Conservation (phyloP, 2,113 vertebrate species). For the Ceratotherium simum region DNA sequence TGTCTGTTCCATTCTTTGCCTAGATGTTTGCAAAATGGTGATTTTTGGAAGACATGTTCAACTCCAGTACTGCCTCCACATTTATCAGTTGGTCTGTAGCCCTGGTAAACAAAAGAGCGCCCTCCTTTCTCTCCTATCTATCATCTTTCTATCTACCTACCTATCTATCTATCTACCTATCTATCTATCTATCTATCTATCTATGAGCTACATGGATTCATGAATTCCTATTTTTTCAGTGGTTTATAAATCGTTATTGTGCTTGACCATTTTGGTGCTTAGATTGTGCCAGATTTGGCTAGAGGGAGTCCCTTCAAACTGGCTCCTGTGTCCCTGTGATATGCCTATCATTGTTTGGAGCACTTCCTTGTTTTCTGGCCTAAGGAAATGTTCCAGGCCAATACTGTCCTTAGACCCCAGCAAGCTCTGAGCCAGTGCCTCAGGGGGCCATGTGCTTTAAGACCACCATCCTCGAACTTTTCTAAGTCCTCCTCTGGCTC, state of each 20-base stretch:
- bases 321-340: neutral
- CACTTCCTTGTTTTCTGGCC: neutral
- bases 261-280: neutral
- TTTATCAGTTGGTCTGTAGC: neutral
- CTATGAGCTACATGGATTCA: neutral
- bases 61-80: neutral
- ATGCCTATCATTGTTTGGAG: neutral
- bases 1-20: neutral
- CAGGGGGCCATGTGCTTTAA: neutral
- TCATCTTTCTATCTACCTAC: too few species aligned
- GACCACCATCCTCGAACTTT: neutral
- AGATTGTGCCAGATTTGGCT: neutral
- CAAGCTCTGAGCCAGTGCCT: neutral
- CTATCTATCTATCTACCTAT: neutral
- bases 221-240: neutral
- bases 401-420: neutral
- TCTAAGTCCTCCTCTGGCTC: neutral
- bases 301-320: neutral
- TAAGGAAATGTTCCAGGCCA: neutral
- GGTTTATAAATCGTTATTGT: neutral
- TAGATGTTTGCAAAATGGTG: neutral
- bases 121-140: neutral
- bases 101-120: neutral
- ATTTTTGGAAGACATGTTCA: neutral
- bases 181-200: neutral